phyloP scores from a whole-genome alignment of 2,797 vertebrate species.

The Trachurus trachurus region DNA sequence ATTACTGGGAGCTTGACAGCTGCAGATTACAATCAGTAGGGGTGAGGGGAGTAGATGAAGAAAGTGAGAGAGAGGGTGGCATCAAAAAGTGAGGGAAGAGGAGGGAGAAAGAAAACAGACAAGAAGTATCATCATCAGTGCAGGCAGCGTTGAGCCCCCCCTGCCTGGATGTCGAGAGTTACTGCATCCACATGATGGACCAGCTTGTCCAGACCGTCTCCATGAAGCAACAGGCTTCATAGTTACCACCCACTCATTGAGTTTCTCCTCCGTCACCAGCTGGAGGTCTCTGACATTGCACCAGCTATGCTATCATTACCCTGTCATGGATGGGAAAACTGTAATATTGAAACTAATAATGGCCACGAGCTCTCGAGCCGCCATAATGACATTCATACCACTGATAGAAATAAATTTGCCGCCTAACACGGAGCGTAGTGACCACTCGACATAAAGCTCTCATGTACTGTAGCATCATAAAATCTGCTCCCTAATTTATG shows the following conservation, averaged over 20 bases:
- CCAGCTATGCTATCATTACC: slow-evolving; percentile 64
- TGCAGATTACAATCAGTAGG: slow-evolving; percentile 91
- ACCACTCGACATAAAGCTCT: slow-evolving; percentile 58
- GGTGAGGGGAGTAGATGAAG: slow-evolving; percentile 58
- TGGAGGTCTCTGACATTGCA: slow-evolving; percentile 35
- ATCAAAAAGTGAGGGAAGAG: slow-evolving; percentile 52
- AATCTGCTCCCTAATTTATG: slow-evolving; percentile 70
- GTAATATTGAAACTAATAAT: slow-evolving; percentile 56
- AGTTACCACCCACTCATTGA: slow-evolving; percentile 53
- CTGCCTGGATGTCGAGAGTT: slow-evolving; percentile 29
- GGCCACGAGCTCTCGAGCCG: slow-evolving; percentile 26
- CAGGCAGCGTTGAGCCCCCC: slow-evolving; percentile 11
- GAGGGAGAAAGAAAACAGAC: slow-evolving; percentile 46
- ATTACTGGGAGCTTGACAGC: slow-evolving; percentile 94
- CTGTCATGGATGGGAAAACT: slow-evolving; percentile 45
- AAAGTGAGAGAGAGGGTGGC: slow-evolving; percentile 56
- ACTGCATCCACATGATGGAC: slow-evolving; percentile 27
- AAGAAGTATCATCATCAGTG: slow-evolving; percentile 30
- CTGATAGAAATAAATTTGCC: slow-evolving; percentile 49
- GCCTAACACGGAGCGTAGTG: slow-evolving; percentile 48
- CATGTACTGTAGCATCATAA: slow-evolving; percentile 59
- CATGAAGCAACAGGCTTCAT: slow-evolving; percentile 52
- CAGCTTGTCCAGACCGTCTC: slow-evolving; percentile 12
- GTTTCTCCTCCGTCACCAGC: slow-evolving; percentile 52
- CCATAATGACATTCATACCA: slow-evolving; percentile 23